Percentiles rank a stretch among this genome's conserved stretches.
phyloP scores from a whole-genome alignment of 2,113 vertebrate species.

The Felis chaus region DNA sequence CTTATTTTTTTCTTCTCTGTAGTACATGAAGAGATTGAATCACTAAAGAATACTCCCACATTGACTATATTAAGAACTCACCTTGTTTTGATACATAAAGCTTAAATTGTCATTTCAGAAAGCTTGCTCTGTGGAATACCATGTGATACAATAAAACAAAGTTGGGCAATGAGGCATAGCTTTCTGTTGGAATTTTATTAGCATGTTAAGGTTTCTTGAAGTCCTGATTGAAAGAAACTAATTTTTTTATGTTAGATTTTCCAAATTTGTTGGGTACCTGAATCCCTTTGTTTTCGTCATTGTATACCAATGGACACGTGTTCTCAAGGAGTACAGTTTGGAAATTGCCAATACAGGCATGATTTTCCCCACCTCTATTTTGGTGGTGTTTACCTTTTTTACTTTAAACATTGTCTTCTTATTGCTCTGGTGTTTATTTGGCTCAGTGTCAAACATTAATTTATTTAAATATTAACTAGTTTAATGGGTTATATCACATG shows the following conservation, averaged over 20 bases:
- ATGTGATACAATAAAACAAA: background rate
- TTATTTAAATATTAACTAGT: constrained; percentile 46
- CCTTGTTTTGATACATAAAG: background rate
- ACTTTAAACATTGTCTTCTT: constrained; percentile 35
- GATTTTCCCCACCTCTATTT: background rate
- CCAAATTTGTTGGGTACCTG: background rate
- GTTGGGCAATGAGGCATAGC: background rate
- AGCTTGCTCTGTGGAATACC: background rate
- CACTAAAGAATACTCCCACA: background rate
- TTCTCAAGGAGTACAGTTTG: background rate
- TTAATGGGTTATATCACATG: background rate
- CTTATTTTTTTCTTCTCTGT: background rate
- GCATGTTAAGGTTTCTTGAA: background rate
- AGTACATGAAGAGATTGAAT: background rate
- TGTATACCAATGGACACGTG: background rate
- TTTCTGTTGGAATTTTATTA: constrained; percentile 21
- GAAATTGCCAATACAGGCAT: background rate
- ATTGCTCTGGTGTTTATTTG: constrained; percentile 31
- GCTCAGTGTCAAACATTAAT: background rate
- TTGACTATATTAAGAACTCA: background rate
- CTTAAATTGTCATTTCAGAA: background rate
- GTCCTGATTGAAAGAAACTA: background rate
- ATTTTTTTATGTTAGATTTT: constrained; percentile 15
- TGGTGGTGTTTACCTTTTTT: background rate
- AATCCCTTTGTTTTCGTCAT: background rate